Percentiles rank a stretch among this genome's conserved stretches.
phyloP scores from a whole-genome alignment of 1,140 invertebrate species.

The Pygmarrhopalites habei region DNA sequence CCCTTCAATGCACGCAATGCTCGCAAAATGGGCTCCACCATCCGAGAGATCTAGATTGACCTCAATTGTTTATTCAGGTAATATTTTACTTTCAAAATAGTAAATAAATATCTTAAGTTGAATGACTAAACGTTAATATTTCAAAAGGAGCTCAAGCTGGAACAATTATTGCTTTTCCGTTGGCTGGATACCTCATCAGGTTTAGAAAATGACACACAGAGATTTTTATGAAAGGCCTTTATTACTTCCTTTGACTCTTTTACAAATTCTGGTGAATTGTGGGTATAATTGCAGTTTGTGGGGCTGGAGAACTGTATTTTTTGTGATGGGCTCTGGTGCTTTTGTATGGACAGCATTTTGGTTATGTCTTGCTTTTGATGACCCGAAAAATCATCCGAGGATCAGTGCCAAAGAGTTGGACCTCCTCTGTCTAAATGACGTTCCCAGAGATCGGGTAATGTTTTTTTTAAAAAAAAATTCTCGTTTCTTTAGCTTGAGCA shows the following conservation, averaged over 20 bases:
- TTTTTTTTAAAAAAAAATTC: no score
- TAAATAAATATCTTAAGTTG: no score
- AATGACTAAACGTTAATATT: no score
- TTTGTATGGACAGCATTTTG: slow-evolving; percentile 74
- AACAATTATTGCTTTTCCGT: slow-evolving; percentile 71
- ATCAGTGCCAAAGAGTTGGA: slow-evolving; percentile 68
- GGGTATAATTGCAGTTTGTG: no score
- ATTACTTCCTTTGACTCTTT: no score
- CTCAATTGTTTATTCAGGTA: slow-evolving; percentile 40
- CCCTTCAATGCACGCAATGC: slow-evolving; percentile 53
- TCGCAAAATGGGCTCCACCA: slow-evolving; percentile 49
- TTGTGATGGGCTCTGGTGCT: slow-evolving; percentile 70
- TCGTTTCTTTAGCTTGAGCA: no score
- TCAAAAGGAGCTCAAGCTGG: slow-evolving; percentile 69
- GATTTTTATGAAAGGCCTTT: no score
- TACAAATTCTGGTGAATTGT: no score
- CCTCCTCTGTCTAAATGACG: slow-evolving; percentile 42
- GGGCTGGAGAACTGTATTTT: slow-evolving; percentile 78
- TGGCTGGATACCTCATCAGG: slow-evolving; percentile 64
- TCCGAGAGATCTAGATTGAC: slow-evolving; percentile 43
- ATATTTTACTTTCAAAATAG: no score
- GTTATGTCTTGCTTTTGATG: slow-evolving; percentile 77
- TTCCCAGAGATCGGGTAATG: no score
- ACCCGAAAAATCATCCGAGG: slow-evolving; percentile 74
- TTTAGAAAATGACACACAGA: no score